Base-by-base conservation (phyloP, 2,888 invertebrate species). In the Ceriagrion tenellum region DNA sequence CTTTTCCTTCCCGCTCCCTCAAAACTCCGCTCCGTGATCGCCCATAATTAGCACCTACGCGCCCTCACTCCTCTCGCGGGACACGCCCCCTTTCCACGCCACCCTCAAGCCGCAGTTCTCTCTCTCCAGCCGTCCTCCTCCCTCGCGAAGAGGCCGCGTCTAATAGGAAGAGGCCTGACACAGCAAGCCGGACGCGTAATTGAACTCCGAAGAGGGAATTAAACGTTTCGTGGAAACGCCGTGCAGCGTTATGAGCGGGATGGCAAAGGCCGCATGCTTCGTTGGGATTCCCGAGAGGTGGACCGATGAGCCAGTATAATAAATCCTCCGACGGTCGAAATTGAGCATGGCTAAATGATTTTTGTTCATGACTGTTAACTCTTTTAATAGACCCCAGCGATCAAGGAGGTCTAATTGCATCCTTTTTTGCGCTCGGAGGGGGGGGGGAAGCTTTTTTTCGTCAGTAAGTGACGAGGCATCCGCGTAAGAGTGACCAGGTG, bases 1-100 rank as follows among this genome's bases (percentile, higher is more conserved):
- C 56, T 40, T 69, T 91, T 35, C 63, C 26, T n/a, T 90, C n/a
- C 90, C 23, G 13, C 56, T 56, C 23, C 56, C 56, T 1, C n/a
- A n/a, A 10, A 35, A 56, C 63, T 35, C 12, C 63, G 40, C 23
- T 30, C 63, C 40, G 59, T 91, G 91, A 91, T 91, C 20, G 91
- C 91, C 63, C 35, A 13, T 91, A 91, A 91, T 91, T 91, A 91
- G 23, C 63, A 89, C 89, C 89, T 89, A 91, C 63, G 91, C 91
- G 63, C 91, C 63, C 40, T 55, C 13, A 89, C n/a, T n/a, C 55
- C 89, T 10, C n/a, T 6, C 81, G 59, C 59, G 59, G 13, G 81
- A 4, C n/a, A 55, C 91, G 63, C 91, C 91, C 63, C 59, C 91
- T 91, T 91, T 91, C 59, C 63, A 59, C 63, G 91, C 91, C n/a